phyloP scores from a whole-genome alignment of 2,888 invertebrate species.

The Ryuthela nishihirai region DNA sequence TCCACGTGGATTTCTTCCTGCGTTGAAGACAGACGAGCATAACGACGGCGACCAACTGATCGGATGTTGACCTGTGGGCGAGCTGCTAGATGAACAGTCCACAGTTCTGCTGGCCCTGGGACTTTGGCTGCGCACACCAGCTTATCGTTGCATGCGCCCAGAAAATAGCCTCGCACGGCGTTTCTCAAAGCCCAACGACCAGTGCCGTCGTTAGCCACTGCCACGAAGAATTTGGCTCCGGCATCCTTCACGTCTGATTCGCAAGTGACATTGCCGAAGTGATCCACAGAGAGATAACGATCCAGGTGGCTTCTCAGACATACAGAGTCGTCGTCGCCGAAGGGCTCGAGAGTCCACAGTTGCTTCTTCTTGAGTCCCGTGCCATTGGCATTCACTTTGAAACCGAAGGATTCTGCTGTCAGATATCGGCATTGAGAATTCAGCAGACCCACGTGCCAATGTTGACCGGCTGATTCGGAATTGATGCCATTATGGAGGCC shows the following conservation, averaged over 20 bases:
- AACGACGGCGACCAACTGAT: conserved; percentile 50
- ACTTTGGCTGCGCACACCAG: conserved; percentile 84
- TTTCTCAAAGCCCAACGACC: conserved; percentile 71
- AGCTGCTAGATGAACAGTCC: conserved; percentile 91
- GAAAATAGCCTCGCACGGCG: conserved; percentile 76
- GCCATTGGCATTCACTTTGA: conserved; percentile 94
- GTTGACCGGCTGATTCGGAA: conserved; percentile 23
- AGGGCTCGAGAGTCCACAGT: conserved; percentile 75
- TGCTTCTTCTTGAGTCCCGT: conserved; percentile 88
- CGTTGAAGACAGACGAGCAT: conserved; percentile 45
- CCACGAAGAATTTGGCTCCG: conserved; percentile 80
- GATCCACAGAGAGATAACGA: conserved; percentile 53
- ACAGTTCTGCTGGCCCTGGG: conserved; percentile 75
- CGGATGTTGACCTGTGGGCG: conserved; percentile 67
- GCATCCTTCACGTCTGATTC: conserved; percentile 71
- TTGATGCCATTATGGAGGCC: background rate
- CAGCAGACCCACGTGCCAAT: conserved; percentile 70
- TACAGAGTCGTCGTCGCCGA: conserved; percentile 47
- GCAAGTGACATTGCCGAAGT: conserved; percentile 93
- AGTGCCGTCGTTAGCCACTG: conserved; percentile 56
- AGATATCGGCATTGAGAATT: conserved; percentile 81
- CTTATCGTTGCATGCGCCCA: conserved; percentile 87
- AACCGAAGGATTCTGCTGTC: conserved; percentile 96
- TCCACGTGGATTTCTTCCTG: conserved; percentile 87
- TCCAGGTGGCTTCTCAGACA: conserved; percentile 50